Base-by-base conservation (phyloP, 2,888 invertebrate genomes). In the Keiferia lycopersicella region DNA sequence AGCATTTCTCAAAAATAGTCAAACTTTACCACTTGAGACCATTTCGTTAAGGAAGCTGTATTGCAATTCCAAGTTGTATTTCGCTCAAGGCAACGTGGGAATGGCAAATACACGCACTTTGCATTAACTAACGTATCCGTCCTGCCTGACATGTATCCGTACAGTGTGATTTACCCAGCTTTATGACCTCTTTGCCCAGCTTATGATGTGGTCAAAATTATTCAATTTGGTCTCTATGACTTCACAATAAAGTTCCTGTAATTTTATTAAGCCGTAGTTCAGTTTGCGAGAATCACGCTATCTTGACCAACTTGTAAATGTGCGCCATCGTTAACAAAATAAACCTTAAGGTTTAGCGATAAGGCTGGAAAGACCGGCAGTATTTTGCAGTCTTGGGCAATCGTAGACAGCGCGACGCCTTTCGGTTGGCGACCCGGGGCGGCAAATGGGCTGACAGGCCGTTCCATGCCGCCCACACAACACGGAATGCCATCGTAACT, bases 71-170 rank as follows among this genome's bases (percentile, higher is more conserved):
- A 26, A 26, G 41, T 41, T 41, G 41, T 41, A 14, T 14, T 14
- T 41, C 41, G 41, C 14, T 20, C 51, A 51, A 20, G 51, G 22
- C 16, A 20, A 20, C 6, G 30, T 20, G 12, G 26, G n/a, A 30
- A 53, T 20, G 20, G 26, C 7, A 30, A 6, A 20, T 81, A 84
- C 79, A 80, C 82, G 73, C 74, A 74, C 70, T 72, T 75, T 75
- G 71, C 69, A 73, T 71, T 70, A 80, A 82, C 79, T 73, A 79
- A 80, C 74, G 77, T 76, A 80, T 84, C 82, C 82, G 81, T 81
- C 77, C 74, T 14, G 22, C 77, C 74, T 14, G 22, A 22, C 11
- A 20, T 53, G 16, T 45, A 45, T 45, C 16, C 51, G 22, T 4
- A 53, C 51, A 26, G 74, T 57, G 71, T 73, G 77, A 81, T 80